Percentiles rank a stretch among this genome's conserved stretches.
Conservation (phyloP, 2,797 vertebrate genomes). For the Agapornis canus region DNA sequence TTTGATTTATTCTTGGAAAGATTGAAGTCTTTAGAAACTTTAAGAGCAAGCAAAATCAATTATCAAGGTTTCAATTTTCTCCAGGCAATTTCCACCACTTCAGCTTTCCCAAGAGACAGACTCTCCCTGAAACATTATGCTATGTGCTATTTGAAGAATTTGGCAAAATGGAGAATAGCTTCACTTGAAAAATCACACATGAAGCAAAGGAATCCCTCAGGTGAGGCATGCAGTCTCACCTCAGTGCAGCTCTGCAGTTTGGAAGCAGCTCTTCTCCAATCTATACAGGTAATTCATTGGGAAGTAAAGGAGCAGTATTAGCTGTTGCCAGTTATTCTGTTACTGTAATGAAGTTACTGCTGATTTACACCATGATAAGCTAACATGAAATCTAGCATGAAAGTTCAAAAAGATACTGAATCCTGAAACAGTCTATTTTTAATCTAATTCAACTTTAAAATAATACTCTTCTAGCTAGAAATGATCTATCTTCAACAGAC, state of each 20-base stretch:
- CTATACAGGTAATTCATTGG: constrained; percentile 44
- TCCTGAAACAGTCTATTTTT: constrained; percentile 21
- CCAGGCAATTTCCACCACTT: constrained; percentile 65
- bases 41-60: constrained; percentile 76
- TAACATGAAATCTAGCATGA: background rate
- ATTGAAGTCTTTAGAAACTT: constrained; percentile 70
- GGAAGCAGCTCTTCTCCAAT: constrained; percentile 50
- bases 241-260: constrained; percentile 43
- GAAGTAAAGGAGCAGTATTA: constrained; percentile 19
- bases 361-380: background rate
- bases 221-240: constrained; percentile 43
- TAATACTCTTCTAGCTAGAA: background rate
- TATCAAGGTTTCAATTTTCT: constrained; percentile 76
- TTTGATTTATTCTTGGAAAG: constrained; percentile 72
- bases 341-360: background rate
- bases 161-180: constrained; percentile 59
- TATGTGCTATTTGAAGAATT: constrained; percentile 57
- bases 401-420: constrained; percentile 30
- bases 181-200: constrained; percentile 49
- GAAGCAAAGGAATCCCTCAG: constrained; percentile 65
- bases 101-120: constrained; percentile 70
- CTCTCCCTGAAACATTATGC: constrained; percentile 63
- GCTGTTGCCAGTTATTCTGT: background rate
- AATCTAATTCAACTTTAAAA: constrained; percentile 28
- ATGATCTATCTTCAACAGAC: background rate